Base-by-base conservation (phyloP, 1,140 invertebrate genomes). In the Pseudomyrmex sp. region DNA sequence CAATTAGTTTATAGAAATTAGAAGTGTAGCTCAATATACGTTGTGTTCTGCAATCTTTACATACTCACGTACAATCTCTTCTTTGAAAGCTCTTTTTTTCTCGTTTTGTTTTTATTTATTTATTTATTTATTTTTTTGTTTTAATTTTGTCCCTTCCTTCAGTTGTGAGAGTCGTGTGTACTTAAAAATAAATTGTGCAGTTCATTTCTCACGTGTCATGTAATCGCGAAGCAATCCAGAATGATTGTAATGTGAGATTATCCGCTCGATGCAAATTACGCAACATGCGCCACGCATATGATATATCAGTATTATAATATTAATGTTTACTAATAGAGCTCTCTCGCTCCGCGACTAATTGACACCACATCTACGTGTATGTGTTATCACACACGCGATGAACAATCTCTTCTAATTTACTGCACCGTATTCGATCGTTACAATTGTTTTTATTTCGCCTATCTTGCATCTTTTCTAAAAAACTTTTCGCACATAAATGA, bases 401-500 rank as follows among this genome's bases (percentile, higher is more conserved):
- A 74, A 74, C 44, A 74, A 74, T 73, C 18, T 18, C 9, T 48
- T 48, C 13, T 74, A 74, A 61, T 74, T 61, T 23, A 23, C 44
- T 15, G 7, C 23, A 5, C n/a, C 35, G 5, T 18, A 2, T n/a
- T 44, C 35, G 26, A 44, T 54, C n/a, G 26, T 56, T 58, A 13
- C 8, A 20, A 2, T 58, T 20, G 5, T 15, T 59, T 73, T 73
- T 73, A 59, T 15, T 59, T 15, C 26, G 18, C 2, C 23, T 73
- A 35, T 20, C 54, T 58, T 18, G 12, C 10, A 58, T 54, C 26
- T 54, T 35, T 2, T 23, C 10, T 10, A 48, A 70, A 26, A 26
- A 20, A 52, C 20, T 35, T 66, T 50, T 69, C 8, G 5, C 35
- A 35, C 35, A 5, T 35, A 7, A 23, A 26, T 52, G 52, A n/a